Conservation (phyloP, 2,888 invertebrate genomes). For the Pyrrhosoma nymphula region DNA sequence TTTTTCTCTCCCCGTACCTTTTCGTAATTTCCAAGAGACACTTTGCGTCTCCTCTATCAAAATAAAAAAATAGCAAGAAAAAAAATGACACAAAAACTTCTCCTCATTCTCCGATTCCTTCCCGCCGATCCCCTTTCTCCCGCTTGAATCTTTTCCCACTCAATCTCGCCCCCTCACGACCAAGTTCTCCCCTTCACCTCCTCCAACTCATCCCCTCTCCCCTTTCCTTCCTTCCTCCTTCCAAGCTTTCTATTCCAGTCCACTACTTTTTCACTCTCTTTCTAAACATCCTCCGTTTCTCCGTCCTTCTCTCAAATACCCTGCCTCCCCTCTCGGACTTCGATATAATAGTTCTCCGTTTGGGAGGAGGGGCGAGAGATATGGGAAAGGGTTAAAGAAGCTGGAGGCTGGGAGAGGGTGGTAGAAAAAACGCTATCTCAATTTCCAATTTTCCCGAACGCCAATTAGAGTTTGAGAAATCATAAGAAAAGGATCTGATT, state of each 20-base stretch:
- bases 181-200: no score
- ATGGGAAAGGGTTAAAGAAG: background rate
- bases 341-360: constrained; percentile 28
- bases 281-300: background rate
- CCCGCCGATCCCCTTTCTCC: background rate
- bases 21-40: constrained; percentile 30
- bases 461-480: constrained; percentile 67
- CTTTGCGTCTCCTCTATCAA: constrained; percentile 20
- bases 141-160: background rate
- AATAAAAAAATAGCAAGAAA: background rate
- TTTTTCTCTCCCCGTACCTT: constrained; percentile 19
- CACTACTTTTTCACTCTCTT: constrained; percentile 23
- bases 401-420: background rate
- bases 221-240: background rate
- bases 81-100: constrained; percentile 38
- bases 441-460: constrained; percentile 61
- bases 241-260: background rate
- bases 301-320: background rate
- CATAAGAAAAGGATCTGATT: constrained; percentile 67
- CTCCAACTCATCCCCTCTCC: background rate
- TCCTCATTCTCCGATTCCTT: background rate
- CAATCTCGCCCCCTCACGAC: no score
- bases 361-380: background rate
- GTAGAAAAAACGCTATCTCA: constrained; percentile 6
- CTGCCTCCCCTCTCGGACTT: background rate